These are phyloP conservation scores for Zoanthus sansibaricus DNA, from an alignment of 92 coral and sea anemone genomes.

Conservation along the genomic window DNA sequence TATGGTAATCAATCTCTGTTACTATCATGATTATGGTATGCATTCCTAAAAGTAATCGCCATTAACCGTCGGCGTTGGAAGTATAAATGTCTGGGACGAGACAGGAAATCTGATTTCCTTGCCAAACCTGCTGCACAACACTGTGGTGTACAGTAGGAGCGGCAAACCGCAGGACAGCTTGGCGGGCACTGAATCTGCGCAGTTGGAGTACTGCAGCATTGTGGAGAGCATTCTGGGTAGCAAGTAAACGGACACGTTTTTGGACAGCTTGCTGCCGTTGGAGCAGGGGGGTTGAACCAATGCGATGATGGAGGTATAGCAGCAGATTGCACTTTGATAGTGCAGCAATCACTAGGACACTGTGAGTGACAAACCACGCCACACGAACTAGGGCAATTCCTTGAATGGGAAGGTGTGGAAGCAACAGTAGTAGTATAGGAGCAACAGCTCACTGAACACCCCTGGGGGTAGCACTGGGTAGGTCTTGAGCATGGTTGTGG, in stretches of 20 bases:
- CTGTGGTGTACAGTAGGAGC: conserved; percentile 67
- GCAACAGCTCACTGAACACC: conserved; percentile 77
- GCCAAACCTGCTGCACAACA: conserved; percentile 62
- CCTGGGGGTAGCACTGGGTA: conserved; percentile 63
- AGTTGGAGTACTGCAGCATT: conserved; percentile 68
- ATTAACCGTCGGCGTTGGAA: conserved; percentile 17
- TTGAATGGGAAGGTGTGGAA: conserved; percentile 31
- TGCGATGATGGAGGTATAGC: conserved; percentile 52
- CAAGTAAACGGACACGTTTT: conserved; percentile 69
- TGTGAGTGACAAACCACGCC: conserved; percentile 64
- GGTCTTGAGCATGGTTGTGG: conserved; percentile 91
- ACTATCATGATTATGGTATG: background rate
- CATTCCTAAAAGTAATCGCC: background rate
- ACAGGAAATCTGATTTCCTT: conserved; percentile 14
- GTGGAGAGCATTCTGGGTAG: conserved; percentile 71
- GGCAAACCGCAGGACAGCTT: conserved; percentile 71
- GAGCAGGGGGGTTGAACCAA: background rate
- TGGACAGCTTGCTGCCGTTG: conserved; percentile 56
- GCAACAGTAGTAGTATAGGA: conserved; percentile 54
- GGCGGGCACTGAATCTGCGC: conserved; percentile 63
- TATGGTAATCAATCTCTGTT: background rate
- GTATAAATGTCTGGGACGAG: conserved; percentile 28
- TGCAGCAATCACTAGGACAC: conserved; percentile 75
- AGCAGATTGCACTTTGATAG: conserved; percentile 38
- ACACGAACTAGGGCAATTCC: conserved; percentile 61